Evolutionary conservation across 2,888 invertebrate species (phyloP), one percentile per base, ranked within the genome.

Genomic region (Sisyra terminalis): DNA sequence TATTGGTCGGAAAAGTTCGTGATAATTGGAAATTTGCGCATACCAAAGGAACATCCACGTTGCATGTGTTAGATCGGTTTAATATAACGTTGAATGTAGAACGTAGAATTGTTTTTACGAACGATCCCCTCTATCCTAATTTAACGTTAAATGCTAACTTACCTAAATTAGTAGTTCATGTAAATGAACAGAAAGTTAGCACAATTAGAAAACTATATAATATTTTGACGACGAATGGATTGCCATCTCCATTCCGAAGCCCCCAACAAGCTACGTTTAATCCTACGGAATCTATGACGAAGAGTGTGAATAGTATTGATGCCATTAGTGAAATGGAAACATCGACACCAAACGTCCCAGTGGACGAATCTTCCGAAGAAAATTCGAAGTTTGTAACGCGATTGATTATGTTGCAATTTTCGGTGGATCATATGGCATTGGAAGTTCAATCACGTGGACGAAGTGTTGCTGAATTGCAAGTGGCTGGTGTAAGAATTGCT

Each of bases 21-120:
- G 92, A 93, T 57, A 85, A 87, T 61, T 90, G 89, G 85, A 78
- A 83, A 53, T 84, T 84, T 56, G 89, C 89, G 2, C 81, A 87
- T 53, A 73, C 82, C 15, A 80, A 85, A 58, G 81, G 82, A 31
- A 80, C 86, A 9, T 90, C 90, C 1, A 75, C 78, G 40, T 66
- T 92, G 50, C 93, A 94, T 55, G 73, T 94, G 18, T 66, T 96
- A 29, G 63, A 64, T 45, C 57, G 69, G 43, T 71, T 71, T 50
- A 70, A 67, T 46, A 71, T 70, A 49, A 68, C 67, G 0, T 52
- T 71, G 32, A 71, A 84, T 65, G 70, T 87, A 50, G 86, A 88
- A 60, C 67, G 89, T 43, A 71, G 90, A 48, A 73, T 85, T 50
- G 75, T 93, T 32, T 75, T 75, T 50, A 89, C 89, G 3, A 65